Evolutionary conservation across 2,797 vertebrate species (phyloP).

Genomic region (Novumbra hubbsi): DNA sequence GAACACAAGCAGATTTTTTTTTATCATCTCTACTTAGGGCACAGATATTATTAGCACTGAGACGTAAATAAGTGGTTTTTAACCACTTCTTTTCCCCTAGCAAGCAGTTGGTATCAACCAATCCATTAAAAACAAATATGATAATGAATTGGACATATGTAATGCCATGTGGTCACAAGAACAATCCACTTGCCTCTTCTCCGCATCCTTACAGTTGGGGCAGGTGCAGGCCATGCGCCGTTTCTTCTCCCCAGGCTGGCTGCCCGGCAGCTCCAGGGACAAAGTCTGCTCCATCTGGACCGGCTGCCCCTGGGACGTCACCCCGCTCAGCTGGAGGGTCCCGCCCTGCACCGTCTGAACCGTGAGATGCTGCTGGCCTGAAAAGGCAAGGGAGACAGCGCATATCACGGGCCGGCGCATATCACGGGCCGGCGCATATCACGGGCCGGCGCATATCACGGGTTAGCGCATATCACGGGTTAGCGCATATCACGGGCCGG

Average conservation of each 20-base stretch:
- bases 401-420: too few species aligned
- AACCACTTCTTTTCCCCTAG: not conserved
- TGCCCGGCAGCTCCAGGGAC: conserved; percentile 80
- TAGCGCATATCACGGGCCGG: too few species aligned
- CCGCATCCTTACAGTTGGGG: conserved; percentile 97
- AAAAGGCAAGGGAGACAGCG: not conserved
- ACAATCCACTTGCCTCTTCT: conserved; percentile 81
- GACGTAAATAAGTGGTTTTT: not conserved
- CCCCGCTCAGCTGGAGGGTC: conserved; percentile 86
- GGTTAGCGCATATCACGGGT: too few species aligned
- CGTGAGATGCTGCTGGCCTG: conserved; percentile 95
- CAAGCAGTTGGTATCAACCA: not conserved
- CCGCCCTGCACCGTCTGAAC: conserved; percentile 89
- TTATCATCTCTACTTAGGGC: not conserved
- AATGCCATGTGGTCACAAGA: not conserved
- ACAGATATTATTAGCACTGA: not conserved
- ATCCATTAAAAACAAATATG: not conserved
- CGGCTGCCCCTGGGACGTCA: conserved; percentile 78
- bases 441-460: too few species aligned
- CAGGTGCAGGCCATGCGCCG: conserved; percentile 96
- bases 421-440: too few species aligned
- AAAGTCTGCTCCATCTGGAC: conserved; percentile 93
- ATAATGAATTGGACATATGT: too few species aligned
- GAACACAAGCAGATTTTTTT: conserved; percentile 1
- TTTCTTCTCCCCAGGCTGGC: conserved; percentile 86